These are phyloP conservation scores for Emydocephalus ijimae DNA, from an alignment of 2,113 vertebrate genomes.

Conservation along the genomic window DNA sequence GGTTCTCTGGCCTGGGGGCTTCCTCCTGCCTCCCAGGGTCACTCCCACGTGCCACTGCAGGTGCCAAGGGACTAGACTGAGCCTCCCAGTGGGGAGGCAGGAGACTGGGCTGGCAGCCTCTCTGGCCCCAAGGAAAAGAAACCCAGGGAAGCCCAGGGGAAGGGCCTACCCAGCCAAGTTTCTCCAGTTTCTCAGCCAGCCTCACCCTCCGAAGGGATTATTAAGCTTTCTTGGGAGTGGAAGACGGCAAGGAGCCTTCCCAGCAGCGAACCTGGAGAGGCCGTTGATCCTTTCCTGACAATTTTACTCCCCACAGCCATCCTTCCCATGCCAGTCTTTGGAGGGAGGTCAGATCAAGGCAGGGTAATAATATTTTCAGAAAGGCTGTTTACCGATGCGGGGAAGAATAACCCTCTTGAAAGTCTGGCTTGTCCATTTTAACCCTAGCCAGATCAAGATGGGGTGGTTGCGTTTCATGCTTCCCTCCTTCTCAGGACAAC, in stretches of 20 bases:
- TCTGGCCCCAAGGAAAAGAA: not conserved
- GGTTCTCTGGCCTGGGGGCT: not conserved
- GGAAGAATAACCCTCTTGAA: not conserved
- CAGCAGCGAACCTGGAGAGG: not conserved
- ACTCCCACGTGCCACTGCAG: not conserved
- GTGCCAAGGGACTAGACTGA: not conserved
- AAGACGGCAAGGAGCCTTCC: not conserved
- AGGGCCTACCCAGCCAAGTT: not conserved
- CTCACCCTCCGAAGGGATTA: not conserved
- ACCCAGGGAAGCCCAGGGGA: not conserved
- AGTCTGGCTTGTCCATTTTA: not conserved
- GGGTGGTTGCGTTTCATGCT: not conserved
- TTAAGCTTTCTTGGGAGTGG: not conserved
- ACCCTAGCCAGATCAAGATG: not conserved
- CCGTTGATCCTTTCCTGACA: not conserved
- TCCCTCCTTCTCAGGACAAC: not conserved
- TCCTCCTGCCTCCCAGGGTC: not conserved
- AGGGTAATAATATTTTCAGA: not conserved
- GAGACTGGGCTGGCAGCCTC: not conserved
- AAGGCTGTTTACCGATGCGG: not conserved
- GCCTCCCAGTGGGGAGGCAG: not conserved
- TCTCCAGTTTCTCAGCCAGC: not conserved
- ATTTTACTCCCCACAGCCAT: not conserved
- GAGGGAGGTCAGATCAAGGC: not conserved
- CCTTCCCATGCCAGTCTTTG: not conserved